These are phyloP conservation scores for Cataglyphis albicans DNA, from an alignment of 2,888 invertebrate genomes.

Conservation along the genomic window DNA sequence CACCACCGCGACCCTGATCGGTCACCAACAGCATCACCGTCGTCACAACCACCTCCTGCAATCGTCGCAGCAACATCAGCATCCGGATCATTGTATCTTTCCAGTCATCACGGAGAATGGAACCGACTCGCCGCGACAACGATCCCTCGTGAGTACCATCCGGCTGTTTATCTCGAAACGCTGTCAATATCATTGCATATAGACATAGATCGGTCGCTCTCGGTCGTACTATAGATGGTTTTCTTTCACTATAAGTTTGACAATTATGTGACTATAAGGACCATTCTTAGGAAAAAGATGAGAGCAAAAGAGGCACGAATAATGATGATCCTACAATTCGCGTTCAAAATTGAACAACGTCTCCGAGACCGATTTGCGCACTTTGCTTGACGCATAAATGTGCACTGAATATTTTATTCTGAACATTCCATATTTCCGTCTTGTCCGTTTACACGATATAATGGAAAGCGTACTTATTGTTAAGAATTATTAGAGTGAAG, in stretches of 20 bases:
- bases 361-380: neutral
- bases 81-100: slow-evolving; percentile 87
- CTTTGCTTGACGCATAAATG: neutral
- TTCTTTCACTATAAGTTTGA: neutral
- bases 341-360: neutral
- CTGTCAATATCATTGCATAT: neutral
- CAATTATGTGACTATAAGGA: neutral
- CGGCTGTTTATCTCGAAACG: neutral
- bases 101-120: slow-evolving; percentile 89
- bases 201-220: neutral
- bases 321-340: neutral
- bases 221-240: neutral
- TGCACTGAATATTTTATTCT: neutral
- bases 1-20: slow-evolving; percentile 65
- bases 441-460: neutral
- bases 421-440: neutral
- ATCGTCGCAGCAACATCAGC: slow-evolving; percentile 70
- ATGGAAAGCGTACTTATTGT: neutral
- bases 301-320: neutral
- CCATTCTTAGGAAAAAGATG: neutral
- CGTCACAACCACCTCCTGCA: slow-evolving; percentile 71
- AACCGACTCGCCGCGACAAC: slow-evolving; percentile 83
- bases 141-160: slow-evolving; percentile 80
- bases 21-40: slow-evolving; percentile 70
- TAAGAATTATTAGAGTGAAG: neutral